Evolutionary conservation across 2,888 invertebrate genomes (phyloP).

Genomic region (Germaria angustata): DNA sequence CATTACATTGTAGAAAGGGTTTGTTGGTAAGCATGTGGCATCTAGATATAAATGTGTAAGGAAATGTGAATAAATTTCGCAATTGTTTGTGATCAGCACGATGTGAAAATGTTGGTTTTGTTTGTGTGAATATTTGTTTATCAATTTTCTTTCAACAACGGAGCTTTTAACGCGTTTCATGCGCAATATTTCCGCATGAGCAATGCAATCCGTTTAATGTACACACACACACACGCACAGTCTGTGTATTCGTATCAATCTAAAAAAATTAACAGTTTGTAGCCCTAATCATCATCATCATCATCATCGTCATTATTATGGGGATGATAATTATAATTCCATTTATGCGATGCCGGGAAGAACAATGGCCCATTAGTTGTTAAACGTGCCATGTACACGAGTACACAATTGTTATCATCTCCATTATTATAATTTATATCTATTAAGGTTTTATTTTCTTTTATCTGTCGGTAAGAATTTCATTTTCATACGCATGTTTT

Average conservation of each 20-base stretch:
- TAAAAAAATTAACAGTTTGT: constrained; percentile 33
- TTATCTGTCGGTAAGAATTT: constrained; percentile 40
- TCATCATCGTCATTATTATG: constrained; percentile 1
- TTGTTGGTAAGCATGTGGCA: background rate
- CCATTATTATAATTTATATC: constrained; percentile 16
- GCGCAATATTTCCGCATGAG: constrained; percentile 67
- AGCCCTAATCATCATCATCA: constrained; percentile 3
- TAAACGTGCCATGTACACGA: constrained; percentile 31
- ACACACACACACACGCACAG: background rate
- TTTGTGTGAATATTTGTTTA: background rate
- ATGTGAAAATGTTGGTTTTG: background rate
- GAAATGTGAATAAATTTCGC: constrained; percentile 30
- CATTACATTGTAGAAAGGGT: constrained; percentile 33
- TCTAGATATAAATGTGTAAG: background rate
- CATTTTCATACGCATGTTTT: constrained; percentile 63
- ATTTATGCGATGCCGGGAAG: constrained; percentile 9
- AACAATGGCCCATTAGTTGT: constrained; percentile 72
- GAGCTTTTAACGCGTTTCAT: constrained; percentile 68
- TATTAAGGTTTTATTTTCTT: background rate
- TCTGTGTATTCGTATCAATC: constrained; percentile 6
- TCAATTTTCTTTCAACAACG: constrained; percentile 37
- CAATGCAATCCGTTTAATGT: constrained; percentile 56
- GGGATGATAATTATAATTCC: constrained; percentile 16
- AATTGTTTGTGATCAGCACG: constrained; percentile 29
- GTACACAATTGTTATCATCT: constrained; percentile 5